Conservation (phyloP, 2,113 vertebrate genomes). For the Rostratula benghalensis region DNA sequence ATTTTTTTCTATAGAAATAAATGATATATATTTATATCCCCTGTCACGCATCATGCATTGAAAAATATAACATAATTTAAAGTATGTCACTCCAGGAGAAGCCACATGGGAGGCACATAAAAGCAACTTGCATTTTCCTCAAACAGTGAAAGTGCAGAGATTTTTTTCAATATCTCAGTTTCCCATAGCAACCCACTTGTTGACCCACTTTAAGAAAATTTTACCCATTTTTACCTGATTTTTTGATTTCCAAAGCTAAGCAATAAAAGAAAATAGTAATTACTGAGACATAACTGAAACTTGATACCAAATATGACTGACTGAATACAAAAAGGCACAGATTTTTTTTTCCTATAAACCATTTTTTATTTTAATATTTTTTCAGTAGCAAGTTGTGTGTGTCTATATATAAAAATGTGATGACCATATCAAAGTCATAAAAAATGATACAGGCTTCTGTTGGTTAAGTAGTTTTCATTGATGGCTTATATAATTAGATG, state of each 20-base stretch:
- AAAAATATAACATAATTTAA: slow-evolving; percentile 47
- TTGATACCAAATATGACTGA: background rate
- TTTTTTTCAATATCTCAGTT: slow-evolving; percentile 20
- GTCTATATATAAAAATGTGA: background rate
- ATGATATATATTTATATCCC: background rate
- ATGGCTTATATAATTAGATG: background rate
- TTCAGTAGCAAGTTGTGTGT: background rate
- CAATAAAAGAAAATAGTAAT: background rate
- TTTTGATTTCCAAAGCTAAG: background rate
- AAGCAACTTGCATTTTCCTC: slow-evolving; percentile 20
- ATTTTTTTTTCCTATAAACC: background rate
- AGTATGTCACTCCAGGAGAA: slow-evolving; percentile 11
- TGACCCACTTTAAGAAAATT: slow-evolving; percentile 1
- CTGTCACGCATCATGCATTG: background rate
- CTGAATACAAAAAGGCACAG: background rate
- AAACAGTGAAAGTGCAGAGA: background rate
- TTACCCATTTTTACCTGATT: background rate
- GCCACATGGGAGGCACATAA: background rate
- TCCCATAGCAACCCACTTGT: slow-evolving; percentile 20
- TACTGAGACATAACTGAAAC: background rate
- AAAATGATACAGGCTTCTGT: background rate
- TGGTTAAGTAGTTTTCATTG: background rate
- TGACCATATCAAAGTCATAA: background rate
- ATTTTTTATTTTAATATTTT: background rate
- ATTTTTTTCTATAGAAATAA: background rate